These are phyloP conservation scores for Darevskia mixta DNA, from an alignment of 2,797 vertebrate species.

Conservation along the genomic window DNA sequence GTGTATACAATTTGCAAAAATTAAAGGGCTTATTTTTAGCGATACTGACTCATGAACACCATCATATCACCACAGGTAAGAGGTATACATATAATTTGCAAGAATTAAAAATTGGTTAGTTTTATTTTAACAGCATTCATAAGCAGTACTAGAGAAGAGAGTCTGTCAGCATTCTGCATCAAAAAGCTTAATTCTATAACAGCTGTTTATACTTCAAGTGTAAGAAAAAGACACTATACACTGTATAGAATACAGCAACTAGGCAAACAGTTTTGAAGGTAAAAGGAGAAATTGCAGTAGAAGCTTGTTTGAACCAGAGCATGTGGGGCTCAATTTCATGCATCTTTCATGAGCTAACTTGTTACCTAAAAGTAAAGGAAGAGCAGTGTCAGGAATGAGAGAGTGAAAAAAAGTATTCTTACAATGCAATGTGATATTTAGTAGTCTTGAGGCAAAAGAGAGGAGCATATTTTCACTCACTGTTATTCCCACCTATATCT, in stretches of 20 bases:
- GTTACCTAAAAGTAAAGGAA: conserved; percentile 49
- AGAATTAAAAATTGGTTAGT: conserved; percentile 58
- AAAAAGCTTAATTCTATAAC: conserved; percentile 58
- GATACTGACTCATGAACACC: conserved; percentile 32
- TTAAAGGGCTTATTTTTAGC: conserved; percentile 51
- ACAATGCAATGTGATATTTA: background rate
- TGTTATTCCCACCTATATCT: background rate
- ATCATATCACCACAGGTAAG: conserved; percentile 17
- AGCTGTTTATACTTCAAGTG: conserved; percentile 63
- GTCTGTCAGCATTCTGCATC: conserved; percentile 60
- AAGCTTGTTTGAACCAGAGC: background rate
- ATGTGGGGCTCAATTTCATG: conserved; percentile 24
- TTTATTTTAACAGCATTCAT: conserved; percentile 55
- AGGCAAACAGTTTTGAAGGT: conserved; percentile 56
- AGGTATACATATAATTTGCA: conserved; percentile 42
- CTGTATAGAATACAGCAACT: conserved; percentile 35
- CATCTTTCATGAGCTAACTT: conserved; percentile 51
- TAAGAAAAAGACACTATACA: conserved; percentile 65
- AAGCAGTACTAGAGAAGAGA: conserved; percentile 46
- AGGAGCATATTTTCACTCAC: background rate
- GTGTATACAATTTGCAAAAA: conserved; percentile 52
- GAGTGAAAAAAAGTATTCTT: conserved; percentile 10
- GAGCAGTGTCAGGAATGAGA: conserved; percentile 23
- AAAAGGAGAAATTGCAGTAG: conserved; percentile 33
- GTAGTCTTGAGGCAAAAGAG: background rate